phyloP scores from a whole-genome alignment of 2,797 vertebrate species.

The Harpagifer antarcticus region DNA sequence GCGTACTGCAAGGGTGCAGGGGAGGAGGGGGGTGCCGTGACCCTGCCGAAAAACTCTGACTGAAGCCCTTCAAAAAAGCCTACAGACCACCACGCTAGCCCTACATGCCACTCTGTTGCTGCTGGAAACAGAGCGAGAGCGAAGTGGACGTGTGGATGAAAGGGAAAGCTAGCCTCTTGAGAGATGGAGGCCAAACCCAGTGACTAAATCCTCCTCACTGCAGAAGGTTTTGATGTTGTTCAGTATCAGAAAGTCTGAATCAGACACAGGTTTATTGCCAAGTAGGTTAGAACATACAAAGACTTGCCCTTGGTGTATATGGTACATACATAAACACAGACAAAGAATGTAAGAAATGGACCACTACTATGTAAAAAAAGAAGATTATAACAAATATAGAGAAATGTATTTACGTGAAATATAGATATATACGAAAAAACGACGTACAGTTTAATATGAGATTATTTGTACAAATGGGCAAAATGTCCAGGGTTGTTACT shows the following conservation, averaged over 20 bases:
- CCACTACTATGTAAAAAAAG: no score
- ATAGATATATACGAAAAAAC: no score
- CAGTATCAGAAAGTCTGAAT: no score
- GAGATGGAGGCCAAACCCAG: conserved; percentile 30
- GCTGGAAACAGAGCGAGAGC: conserved; percentile 61
- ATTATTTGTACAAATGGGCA: no score
- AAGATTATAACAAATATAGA: no score
- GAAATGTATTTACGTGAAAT: no score
- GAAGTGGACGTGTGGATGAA: conserved; percentile 39
- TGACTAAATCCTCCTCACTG: conserved; percentile 33
- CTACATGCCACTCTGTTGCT: conserved; percentile 73
- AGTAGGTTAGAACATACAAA: no score
- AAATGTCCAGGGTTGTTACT: neutral
- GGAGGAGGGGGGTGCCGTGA: conserved; percentile 75
- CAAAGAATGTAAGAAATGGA: no score
- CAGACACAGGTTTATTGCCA: no score
- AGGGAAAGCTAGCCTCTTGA: conserved; percentile 37
- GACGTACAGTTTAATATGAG: no score
- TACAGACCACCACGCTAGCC: conserved; percentile 78
- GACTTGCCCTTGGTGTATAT: no score
- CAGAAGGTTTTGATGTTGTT: conserved; percentile 46
- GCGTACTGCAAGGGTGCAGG: conserved; percentile 52
- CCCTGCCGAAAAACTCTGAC: conserved; percentile 67
- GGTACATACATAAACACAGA: no score
- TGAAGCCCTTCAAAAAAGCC: conserved; percentile 51